Evolutionary conservation across 2,888 invertebrate genomes (phyloP).

Genomic region (Tolmerus cingulatus): DNA sequence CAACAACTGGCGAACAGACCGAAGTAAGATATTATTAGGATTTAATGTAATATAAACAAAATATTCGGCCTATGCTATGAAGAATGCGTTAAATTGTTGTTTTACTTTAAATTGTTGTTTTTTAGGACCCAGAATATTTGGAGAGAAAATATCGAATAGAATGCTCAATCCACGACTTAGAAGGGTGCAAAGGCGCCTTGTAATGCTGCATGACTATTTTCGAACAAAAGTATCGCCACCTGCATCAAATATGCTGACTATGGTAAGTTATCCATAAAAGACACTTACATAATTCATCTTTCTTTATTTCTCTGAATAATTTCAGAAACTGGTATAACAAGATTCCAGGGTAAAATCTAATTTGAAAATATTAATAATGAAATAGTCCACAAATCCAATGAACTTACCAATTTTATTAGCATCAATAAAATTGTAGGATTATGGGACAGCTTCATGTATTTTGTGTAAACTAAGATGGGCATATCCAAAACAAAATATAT

Average conservation of each 20-base stretch:
- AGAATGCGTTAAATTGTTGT: not conserved
- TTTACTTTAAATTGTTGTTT: conserved; percentile 30
- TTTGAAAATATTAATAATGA: too few relatives aligned
- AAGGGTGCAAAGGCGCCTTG: conserved; percentile 75
- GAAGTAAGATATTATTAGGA: conserved; percentile 35
- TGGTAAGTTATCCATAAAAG: conserved; percentile 67
- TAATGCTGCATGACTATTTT: conserved; percentile 79
- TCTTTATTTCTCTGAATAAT: too few relatives aligned
- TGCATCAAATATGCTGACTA: conserved; percentile 81
- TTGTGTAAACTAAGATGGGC: too few relatives aligned
- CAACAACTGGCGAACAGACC: conserved; percentile 44
- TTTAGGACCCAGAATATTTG: conserved; percentile 69
- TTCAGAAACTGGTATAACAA: too few relatives aligned
- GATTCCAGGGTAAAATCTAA: too few relatives aligned
- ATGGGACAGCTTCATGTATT: too few relatives aligned
- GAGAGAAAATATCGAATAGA: conserved; percentile 67
- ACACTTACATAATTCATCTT: not conserved
- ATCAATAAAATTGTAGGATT: too few relatives aligned
- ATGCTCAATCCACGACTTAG: conserved; percentile 68
- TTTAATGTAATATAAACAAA: not conserved
- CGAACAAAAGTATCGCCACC: conserved; percentile 76
- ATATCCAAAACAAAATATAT: too few relatives aligned
- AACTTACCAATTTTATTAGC: too few relatives aligned
- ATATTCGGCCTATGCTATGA: not conserved
- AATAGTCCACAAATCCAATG: too few relatives aligned